phyloP scores from a whole-genome alignment of 2,888 invertebrate species.

The Euplexia lucipara region DNA sequence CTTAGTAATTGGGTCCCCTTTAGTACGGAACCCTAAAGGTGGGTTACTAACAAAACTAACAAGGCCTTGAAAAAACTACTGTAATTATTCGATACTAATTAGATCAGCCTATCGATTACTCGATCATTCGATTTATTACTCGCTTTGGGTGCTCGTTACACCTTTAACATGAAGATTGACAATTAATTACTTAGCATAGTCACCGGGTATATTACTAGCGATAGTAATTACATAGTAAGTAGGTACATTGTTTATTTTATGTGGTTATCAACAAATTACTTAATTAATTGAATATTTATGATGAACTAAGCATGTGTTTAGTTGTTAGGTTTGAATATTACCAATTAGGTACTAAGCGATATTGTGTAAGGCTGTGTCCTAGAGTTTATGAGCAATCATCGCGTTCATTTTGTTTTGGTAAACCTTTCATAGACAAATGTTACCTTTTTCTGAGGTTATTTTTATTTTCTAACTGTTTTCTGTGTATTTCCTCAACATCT shows the following conservation, averaged over 20 bases:
- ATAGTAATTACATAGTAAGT: too few species aligned
- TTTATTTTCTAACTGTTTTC: too few species aligned
- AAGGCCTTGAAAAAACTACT: background rate
- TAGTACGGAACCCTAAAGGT: too few species aligned
- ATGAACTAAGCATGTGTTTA: conserved; percentile 5
- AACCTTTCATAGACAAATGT: too few species aligned
- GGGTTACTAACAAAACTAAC: too few species aligned
- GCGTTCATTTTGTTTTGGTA: too few species aligned
- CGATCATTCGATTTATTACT: conserved; percentile 12
- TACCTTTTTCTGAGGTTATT: too few species aligned
- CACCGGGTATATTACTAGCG: background rate
- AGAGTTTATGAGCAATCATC: too few species aligned
- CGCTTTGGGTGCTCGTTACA: conserved; percentile 5
- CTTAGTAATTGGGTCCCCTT: too few species aligned
- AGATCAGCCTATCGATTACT: conserved; percentile 5
- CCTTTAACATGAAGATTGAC: conserved; percentile 19
- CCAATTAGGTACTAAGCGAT: background rate
- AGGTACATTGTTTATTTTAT: background rate
- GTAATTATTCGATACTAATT: background rate
- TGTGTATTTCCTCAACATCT: too few species aligned
- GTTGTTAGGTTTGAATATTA: conserved; percentile 5
- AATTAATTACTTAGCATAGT: conserved; percentile 7
- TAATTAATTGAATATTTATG: conserved; percentile 27
- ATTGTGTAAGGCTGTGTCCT: background rate
- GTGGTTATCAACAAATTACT: conserved; percentile 6